Conservation (phyloP, 2,113 vertebrate genomes). For the Mobula birostris region DNA sequence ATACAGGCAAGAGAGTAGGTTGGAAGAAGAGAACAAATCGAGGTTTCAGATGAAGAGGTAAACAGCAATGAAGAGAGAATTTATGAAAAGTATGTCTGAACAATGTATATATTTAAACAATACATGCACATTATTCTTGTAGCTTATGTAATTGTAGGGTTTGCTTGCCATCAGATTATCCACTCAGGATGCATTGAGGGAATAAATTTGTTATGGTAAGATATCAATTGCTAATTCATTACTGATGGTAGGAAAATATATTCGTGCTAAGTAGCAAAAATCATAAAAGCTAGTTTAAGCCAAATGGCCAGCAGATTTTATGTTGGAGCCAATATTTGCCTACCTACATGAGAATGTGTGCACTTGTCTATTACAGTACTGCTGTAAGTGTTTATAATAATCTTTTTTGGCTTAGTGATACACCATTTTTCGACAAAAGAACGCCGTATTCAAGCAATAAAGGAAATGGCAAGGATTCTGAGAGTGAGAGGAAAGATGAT, state of each 20-base stretch:
- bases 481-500: conserved; percentile 69
- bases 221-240: background rate
- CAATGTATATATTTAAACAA: too few relatives aligned
- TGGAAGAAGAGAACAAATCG: background rate
- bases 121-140: background rate
- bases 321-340: background rate
- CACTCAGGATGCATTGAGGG: background rate
- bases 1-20: background rate
- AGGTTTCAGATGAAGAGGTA: background rate
- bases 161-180: background rate
- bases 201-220: background rate
- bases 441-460: conserved; percentile 56
- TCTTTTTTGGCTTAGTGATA: conserved; percentile 51
- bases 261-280: too few relatives aligned
- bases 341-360: background rate
- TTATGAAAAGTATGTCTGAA: background rate
- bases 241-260: background rate
- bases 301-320: background rate
- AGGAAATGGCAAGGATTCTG: conserved; percentile 65
- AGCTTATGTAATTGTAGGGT: background rate
- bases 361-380: background rate
- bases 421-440: conserved; percentile 67
- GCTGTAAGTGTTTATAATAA: background rate
- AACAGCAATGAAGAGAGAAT: background rate
- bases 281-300: background rate